phyloP scores from a whole-genome alignment of 2,797 vertebrate genomes.

The Okamejei kenojei region DNA sequence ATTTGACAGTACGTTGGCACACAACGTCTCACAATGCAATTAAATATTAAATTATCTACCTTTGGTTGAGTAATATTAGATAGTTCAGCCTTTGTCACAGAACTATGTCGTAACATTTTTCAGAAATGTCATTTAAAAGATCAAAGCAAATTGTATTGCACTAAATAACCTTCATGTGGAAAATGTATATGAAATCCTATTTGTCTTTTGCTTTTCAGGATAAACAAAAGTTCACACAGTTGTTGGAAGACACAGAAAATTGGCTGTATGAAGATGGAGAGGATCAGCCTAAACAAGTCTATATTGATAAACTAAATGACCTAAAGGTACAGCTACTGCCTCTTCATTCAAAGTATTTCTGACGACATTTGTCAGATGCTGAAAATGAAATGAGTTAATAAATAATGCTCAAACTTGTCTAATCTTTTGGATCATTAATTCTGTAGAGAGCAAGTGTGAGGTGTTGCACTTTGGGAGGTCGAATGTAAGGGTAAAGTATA shows the following conservation, averaged over 20 bases:
- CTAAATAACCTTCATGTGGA: neutral
- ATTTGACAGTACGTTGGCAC: neutral
- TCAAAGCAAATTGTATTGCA: neutral
- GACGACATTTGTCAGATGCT: neutral
- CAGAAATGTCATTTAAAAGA: neutral
- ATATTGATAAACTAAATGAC: constrained; percentile 81
- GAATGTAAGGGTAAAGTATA: too few species aligned
- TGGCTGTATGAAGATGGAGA: constrained; percentile 95
- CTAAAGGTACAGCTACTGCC: constrained; percentile 62
- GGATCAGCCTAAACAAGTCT: constrained; percentile 83
- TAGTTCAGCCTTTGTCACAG: neutral
- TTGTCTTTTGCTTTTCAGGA: constrained; percentile 60
- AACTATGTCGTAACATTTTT: neutral
- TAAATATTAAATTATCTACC: neutral
- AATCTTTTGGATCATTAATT: neutral
- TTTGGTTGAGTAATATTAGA: neutral
- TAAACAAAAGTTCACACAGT: constrained; percentile 66
- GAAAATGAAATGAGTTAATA: neutral
- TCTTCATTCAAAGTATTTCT: neutral
- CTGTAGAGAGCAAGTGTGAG: neutral
- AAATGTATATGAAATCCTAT: neutral
- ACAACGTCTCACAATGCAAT: neutral
- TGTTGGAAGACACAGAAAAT: constrained; percentile 86
- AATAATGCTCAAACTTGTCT: neutral
- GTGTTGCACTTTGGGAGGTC: too few species aligned